phyloP scores from a whole-genome alignment of 2,888 invertebrate genomes.

The Clitarchus hookeri region DNA sequence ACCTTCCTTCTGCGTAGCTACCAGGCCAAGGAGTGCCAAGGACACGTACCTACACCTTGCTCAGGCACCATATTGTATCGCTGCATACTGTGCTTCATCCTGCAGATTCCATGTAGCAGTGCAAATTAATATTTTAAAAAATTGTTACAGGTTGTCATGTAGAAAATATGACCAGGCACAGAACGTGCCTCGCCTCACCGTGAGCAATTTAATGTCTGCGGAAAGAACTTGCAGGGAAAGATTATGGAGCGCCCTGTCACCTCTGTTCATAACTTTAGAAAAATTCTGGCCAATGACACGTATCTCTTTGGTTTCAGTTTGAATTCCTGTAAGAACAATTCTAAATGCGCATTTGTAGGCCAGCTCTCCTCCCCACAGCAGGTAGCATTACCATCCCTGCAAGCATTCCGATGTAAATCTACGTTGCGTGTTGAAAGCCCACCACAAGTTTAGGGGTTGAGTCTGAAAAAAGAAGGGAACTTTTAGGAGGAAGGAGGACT shows the following conservation, averaged over 20 bases:
- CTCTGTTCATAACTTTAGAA: background rate
- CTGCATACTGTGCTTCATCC: background rate
- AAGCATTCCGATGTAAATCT: background rate
- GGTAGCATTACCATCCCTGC: background rate
- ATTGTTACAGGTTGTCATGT: background rate
- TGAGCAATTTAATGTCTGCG: background rate
- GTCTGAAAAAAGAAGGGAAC: background rate
- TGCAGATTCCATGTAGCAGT: background rate
- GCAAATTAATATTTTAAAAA: background rate
- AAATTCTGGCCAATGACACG: constrained; percentile 8
- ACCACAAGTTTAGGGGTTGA: background rate
- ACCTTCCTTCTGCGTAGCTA: background rate
- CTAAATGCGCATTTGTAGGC: background rate
- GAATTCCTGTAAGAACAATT: background rate
- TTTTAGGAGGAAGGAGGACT: constrained; percentile 12
- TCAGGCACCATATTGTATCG: background rate
- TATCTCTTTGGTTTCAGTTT: background rate
- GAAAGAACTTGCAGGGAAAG: background rate
- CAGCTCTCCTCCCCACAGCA: background rate
- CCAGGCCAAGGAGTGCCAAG: constrained; percentile 32
- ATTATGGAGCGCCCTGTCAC: background rate
- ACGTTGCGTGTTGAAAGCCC: background rate
- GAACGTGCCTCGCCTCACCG: background rate
- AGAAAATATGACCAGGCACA: background rate
- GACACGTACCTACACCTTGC: constrained; percentile 30